phyloP scores from a whole-genome alignment of 2,797 vertebrate species.

The Sebastes melanostomus region DNA sequence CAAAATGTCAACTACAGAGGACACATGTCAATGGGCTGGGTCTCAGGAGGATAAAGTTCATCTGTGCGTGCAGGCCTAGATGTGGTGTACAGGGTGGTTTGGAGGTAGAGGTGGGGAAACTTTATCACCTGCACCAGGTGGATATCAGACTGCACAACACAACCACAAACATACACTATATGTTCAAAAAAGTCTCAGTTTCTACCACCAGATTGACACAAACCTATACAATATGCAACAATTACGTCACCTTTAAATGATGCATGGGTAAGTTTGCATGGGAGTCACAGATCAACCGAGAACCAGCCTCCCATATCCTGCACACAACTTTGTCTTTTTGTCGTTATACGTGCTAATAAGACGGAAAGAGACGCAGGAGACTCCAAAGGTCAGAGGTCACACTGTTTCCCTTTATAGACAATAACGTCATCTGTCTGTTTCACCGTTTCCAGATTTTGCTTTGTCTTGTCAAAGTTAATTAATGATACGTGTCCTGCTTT shows the following conservation, averaged over 20 bases:
- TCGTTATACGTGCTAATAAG: not conserved
- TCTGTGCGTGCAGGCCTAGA: not conserved
- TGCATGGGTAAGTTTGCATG: not conserved
- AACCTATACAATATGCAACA: not conserved
- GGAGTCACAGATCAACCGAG: not conserved
- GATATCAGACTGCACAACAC: not conserved
- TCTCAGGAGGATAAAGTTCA: not conserved
- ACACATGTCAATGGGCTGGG: too few species aligned
- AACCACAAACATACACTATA: not conserved
- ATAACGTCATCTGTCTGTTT: not conserved
- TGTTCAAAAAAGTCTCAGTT: not conserved
- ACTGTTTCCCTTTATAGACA: not conserved
- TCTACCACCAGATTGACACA: not conserved
- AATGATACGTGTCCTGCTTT: not conserved
- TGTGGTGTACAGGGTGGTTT: not conserved
- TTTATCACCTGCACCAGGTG: not conserved
- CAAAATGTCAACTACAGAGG: too few species aligned
- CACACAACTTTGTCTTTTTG: not conserved
- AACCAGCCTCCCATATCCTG: not conserved
- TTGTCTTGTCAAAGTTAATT: not conserved
- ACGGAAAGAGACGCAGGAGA: not conserved
- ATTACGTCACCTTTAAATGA: not conserved
- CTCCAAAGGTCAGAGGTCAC: conserved; percentile 48
- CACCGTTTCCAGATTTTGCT: not conserved
- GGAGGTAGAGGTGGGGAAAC: not conserved